phyloP scores from a whole-genome alignment of 2,113 vertebrate genomes.

The Podocnemis expansa region DNA sequence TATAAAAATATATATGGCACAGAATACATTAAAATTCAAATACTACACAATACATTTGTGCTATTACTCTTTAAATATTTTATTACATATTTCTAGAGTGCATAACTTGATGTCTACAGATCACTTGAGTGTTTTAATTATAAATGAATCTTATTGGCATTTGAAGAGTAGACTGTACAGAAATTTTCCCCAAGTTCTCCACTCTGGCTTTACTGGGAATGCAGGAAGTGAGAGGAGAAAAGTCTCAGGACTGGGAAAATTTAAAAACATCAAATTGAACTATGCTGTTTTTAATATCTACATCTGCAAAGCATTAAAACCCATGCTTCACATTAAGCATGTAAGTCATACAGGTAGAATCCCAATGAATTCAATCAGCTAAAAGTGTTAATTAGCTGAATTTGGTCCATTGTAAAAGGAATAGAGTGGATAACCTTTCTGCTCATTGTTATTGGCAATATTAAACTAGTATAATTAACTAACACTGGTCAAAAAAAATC shows the following conservation, averaged over 20 bases:
- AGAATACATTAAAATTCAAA: not conserved
- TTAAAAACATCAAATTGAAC: not conserved
- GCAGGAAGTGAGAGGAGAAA: not conserved
- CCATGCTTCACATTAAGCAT: not conserved
- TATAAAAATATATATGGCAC: not conserved
- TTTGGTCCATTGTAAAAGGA: not conserved
- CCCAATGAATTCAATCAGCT: not conserved
- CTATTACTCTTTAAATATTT: not conserved
- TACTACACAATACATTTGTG: not conserved
- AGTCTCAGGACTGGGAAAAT: not conserved
- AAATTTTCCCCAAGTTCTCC: not conserved
- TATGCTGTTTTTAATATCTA: not conserved
- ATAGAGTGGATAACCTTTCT: not conserved
- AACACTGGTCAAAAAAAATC: not conserved
- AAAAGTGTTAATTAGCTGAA: not conserved
- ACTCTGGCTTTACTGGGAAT: not conserved
- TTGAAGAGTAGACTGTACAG: not conserved
- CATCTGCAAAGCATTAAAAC: not conserved
- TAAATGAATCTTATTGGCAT: not conserved
- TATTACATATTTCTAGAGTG: not conserved
- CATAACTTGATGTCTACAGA: not conserved
- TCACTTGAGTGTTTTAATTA: not conserved
- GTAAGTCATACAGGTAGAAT: accelerated
- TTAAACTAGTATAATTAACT: not conserved
- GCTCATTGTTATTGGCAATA: not conserved